Conservation (phyloP, 2,888 invertebrate species). For the Nomada lathburiana region DNA sequence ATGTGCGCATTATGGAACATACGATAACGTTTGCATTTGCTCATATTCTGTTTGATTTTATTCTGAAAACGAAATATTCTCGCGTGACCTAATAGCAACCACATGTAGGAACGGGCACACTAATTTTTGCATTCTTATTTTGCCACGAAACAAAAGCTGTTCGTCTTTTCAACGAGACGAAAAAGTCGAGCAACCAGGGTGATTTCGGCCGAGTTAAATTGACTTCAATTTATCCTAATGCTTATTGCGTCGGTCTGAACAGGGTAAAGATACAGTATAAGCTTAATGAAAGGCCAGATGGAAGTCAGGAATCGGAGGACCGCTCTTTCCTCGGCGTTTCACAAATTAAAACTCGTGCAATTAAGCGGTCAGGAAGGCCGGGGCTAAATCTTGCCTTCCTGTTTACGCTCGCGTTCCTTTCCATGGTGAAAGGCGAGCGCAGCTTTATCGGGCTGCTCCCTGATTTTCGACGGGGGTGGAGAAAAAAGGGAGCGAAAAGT, state of each 20-base stretch:
- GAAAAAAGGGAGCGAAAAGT: slow-evolving; percentile 60
- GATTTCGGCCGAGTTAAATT: slow-evolving; percentile 26
- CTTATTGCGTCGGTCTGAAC: slow-evolving; percentile 46
- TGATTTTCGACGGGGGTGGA: slow-evolving; percentile 43
- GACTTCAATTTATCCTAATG: slow-evolving; percentile 57
- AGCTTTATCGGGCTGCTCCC: slow-evolving; percentile 34
- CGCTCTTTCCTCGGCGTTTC: slow-evolving; percentile 64
- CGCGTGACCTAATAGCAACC: too few species aligned
- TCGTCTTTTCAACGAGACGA: not conserved
- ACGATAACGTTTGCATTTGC: too few species aligned
- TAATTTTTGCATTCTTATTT: not conserved
- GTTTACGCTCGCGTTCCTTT: slow-evolving; percentile 76
- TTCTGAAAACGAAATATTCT: too few species aligned
- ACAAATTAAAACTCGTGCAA: slow-evolving; percentile 81
- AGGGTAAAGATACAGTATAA: slow-evolving; percentile 50
- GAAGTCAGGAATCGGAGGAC: slow-evolving; percentile 57
- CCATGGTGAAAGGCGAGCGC: slow-evolving; percentile 19
- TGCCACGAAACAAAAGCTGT: not conserved
- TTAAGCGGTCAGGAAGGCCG: slow-evolving; percentile 74
- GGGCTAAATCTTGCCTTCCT: slow-evolving; percentile 68
- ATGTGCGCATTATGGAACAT: too few species aligned
- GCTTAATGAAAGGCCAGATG: slow-evolving; percentile 62
- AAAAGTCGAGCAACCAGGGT: not conserved
- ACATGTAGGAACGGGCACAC: too few species aligned
- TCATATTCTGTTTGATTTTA: too few species aligned